phyloP scores from a whole-genome alignment of 2,797 vertebrate species.

The Dipus sagitta region DNA sequence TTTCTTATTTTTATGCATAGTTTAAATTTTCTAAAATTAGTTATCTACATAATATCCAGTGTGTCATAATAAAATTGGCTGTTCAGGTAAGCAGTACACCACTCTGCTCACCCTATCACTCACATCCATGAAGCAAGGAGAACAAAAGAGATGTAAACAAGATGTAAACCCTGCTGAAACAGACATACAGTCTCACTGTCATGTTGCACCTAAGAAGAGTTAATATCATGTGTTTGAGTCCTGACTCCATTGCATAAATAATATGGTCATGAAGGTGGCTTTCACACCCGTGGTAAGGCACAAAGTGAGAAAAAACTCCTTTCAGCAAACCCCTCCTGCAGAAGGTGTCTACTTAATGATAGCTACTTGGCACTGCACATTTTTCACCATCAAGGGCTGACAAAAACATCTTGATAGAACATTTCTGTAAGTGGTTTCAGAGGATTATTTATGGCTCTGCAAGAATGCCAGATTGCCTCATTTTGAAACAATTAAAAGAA shows the following conservation, averaged over 20 bases:
- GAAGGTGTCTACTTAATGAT: not conserved
- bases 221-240: not conserved
- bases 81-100: constrained; percentile 31
- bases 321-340: not conserved
- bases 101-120: not conserved
- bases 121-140: not conserved
- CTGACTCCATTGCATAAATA: not conserved
- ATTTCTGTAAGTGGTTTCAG: constrained; percentile 51
- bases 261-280: not conserved
- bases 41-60: constrained; percentile 29
- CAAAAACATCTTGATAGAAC: constrained; percentile 63
- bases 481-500: constrained; percentile 75
- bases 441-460: constrained; percentile 75
- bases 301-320: not conserved
- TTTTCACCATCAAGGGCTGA: constrained; percentile 60
- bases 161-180: not conserved
- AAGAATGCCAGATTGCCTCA: constrained; percentile 64
- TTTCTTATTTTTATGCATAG: not conserved
- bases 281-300: not conserved
- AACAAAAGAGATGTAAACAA: not conserved
- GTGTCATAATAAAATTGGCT: constrained; percentile 23
- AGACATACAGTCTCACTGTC: not conserved
- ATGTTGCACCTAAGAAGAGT: not conserved
- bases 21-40: constrained; percentile 24
- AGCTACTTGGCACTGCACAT: constrained; percentile 32